Percentiles rank a stretch among this genome's conserved stretches.
phyloP scores from a whole-genome alignment of 2,797 vertebrate species.

The Pipistrellus kuhlii region DNA sequence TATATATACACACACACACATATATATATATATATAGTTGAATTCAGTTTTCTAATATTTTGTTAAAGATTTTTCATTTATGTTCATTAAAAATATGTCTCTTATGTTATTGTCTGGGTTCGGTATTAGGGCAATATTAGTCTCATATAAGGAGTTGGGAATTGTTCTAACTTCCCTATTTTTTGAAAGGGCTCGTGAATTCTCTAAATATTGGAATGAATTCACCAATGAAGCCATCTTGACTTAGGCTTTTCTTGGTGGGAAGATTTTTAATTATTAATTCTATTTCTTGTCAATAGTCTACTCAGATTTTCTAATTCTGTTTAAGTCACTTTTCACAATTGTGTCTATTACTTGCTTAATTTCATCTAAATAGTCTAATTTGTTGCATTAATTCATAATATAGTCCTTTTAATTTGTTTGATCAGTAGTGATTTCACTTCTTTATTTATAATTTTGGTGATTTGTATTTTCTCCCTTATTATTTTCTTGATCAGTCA shows the following conservation, averaged over 20 bases:
- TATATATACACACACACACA: no score
- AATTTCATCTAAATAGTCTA: not conserved
- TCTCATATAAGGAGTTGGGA: not conserved
- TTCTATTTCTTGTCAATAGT: not conserved
- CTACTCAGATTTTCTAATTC: conserved; percentile 5
- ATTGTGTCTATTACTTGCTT: not conserved
- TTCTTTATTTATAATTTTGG: not conserved
- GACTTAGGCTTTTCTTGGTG: not conserved
- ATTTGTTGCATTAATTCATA: not conserved
- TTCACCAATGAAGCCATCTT: not conserved
- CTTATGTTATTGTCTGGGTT: not conserved
- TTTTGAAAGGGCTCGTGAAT: not conserved
- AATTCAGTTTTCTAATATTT: conserved; percentile 11
- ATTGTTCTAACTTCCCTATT: not conserved
- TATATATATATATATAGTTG: not conserved
- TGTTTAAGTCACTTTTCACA: not conserved
- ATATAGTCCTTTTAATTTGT: not conserved
- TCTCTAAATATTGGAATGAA: conserved; percentile 5
- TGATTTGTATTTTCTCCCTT: not conserved
- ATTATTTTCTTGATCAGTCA: conserved; percentile 25
- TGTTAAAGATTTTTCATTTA: not conserved
- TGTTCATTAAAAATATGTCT: not conserved
- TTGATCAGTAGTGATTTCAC: not conserved
- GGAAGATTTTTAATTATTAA: not conserved
- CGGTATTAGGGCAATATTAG: not conserved